These are phyloP conservation scores for Microctenopoma steveboyesi DNA, from an alignment of 2,797 vertebrate genomes.

Conservation along the genomic window DNA sequence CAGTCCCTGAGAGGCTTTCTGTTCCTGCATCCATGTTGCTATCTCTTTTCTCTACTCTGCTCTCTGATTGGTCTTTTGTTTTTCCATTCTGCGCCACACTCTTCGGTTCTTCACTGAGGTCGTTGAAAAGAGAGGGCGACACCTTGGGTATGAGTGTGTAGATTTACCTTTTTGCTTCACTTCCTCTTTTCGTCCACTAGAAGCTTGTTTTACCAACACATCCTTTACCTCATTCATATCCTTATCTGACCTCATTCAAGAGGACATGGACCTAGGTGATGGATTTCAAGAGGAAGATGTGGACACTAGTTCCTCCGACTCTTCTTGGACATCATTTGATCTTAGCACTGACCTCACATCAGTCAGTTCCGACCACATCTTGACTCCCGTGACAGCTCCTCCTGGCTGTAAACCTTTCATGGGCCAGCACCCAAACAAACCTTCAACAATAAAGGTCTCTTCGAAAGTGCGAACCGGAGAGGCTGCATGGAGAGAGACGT, in stretches of 20 bases:
- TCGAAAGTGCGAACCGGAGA: background rate
- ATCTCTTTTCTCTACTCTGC: constrained; percentile 34
- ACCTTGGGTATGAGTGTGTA: background rate
- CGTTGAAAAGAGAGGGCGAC: constrained; percentile 17
- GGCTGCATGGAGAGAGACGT: constrained; percentile 71
- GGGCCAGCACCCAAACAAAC: constrained; percentile 7
- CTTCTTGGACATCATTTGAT: constrained; percentile 70
- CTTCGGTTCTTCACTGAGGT: constrained; percentile 15
- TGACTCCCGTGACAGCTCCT: constrained; percentile 41
- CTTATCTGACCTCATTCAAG: constrained; percentile 7
- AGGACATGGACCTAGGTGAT: constrained; percentile 48
- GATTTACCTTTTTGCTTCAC: constrained; percentile 4
- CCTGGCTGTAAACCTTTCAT: constrained; percentile 1
- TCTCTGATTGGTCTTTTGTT: constrained; percentile 35
- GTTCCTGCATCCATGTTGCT: constrained; percentile 14
- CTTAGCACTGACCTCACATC: constrained; percentile 74
- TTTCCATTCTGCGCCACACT: constrained; percentile 1
- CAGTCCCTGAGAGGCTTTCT: constrained; percentile 18
- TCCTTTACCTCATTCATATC: constrained; percentile 15
- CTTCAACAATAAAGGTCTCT: background rate
- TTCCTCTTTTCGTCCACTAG: constrained; percentile 7
- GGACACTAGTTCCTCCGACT: constrained; percentile 62
- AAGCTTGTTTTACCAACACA: constrained; percentile 16
- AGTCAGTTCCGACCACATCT: constrained; percentile 57
- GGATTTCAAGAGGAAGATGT: constrained; percentile 31